These are phyloP conservation scores for Thryonomys swinderianus DNA, from an alignment of 2,113 vertebrate species.

Conservation along the genomic window DNA sequence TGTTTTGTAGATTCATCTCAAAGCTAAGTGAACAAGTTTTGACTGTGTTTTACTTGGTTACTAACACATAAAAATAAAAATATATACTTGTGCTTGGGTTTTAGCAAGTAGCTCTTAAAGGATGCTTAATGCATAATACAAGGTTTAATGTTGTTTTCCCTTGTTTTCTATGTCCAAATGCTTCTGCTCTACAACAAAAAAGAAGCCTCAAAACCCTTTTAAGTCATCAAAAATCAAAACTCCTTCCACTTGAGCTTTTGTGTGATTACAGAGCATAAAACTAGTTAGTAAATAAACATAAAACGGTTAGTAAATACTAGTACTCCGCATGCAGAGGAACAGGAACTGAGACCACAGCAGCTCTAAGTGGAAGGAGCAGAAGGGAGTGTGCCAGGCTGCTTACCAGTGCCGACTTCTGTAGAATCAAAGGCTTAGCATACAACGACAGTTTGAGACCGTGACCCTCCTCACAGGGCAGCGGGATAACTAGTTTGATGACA, in stretches of 20 bases:
- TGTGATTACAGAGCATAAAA: neutral
- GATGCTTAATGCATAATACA: neutral
- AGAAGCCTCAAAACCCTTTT: neutral
- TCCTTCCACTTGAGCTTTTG: slow-evolving; percentile 11
- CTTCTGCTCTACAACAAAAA: neutral
- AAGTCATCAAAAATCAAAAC: neutral
- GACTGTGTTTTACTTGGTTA: neutral
- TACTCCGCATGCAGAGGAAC: neutral
- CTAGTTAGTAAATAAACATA: too few relatives aligned
- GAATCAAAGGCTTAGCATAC: neutral
- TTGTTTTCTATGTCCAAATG: neutral
- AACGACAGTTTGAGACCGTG: neutral
- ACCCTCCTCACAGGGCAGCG: neutral
- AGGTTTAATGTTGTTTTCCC: neutral
- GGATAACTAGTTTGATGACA: neutral
- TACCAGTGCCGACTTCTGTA: too few relatives aligned
- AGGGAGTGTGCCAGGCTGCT: neutral
- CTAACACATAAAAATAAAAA: slow-evolving; percentile 8
- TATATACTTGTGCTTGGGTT: neutral
- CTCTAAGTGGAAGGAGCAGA: neutral
- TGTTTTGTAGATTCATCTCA: slow-evolving; percentile 4
- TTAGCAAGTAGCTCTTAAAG: neutral
- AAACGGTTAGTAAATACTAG: neutral
- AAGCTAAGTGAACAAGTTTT: neutral
- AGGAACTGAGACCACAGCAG: neutral